These are phyloP conservation scores for Cordylochernes scorpioides DNA, from an alignment of 2,888 invertebrate genomes.

Conservation along the genomic window DNA sequence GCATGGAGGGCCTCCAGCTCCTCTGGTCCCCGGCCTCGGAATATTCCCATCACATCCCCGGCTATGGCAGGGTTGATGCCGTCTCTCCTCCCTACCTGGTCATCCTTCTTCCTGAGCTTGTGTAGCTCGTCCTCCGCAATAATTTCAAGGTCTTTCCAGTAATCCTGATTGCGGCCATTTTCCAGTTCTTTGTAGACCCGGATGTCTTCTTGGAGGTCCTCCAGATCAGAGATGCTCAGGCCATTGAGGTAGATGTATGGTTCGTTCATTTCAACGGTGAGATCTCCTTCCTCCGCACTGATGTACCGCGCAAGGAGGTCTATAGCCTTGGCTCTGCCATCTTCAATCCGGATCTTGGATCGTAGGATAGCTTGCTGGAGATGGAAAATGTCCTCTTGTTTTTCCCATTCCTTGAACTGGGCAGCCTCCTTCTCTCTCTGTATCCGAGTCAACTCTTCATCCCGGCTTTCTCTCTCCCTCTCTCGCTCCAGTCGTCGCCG, in stretches of 20 bases:
- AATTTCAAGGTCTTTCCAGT: slow-evolving; percentile 86
- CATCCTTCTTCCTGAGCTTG: slow-evolving; percentile 41
- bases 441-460: slow-evolving; percentile 43
- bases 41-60: slow-evolving; percentile 58
- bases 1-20: slow-evolving; percentile 56
- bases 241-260: slow-evolving; percentile 79
- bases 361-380: slow-evolving; percentile 77
- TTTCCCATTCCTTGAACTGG: slow-evolving; percentile 72
- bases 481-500: slow-evolving; percentile 44
- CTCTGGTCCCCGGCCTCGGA: slow-evolving; percentile 68
- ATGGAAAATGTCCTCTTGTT: slow-evolving; percentile 87
- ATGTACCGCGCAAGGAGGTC: slow-evolving; percentile 90
- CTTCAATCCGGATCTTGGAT: slow-evolving; percentile 80
- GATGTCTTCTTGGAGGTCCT: slow-evolving; percentile 85
- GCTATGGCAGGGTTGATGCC: slow-evolving; percentile 74
- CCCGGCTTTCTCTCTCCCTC: slow-evolving; percentile 21
- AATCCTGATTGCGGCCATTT: slow-evolving; percentile 54
- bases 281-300: slow-evolving; percentile 29
- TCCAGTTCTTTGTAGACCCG: slow-evolving; percentile 78
- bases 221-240: slow-evolving; percentile 59
- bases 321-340: slow-evolving; percentile 89
- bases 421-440: slow-evolving; percentile 70
- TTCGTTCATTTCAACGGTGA: slow-evolving; percentile 72
- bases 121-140: slow-evolving; percentile 76
- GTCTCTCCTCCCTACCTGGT: slow-evolving; percentile 30